phyloP scores from a whole-genome alignment of 2,888 invertebrate genomes.

The Serripes groenlandicus region DNA sequence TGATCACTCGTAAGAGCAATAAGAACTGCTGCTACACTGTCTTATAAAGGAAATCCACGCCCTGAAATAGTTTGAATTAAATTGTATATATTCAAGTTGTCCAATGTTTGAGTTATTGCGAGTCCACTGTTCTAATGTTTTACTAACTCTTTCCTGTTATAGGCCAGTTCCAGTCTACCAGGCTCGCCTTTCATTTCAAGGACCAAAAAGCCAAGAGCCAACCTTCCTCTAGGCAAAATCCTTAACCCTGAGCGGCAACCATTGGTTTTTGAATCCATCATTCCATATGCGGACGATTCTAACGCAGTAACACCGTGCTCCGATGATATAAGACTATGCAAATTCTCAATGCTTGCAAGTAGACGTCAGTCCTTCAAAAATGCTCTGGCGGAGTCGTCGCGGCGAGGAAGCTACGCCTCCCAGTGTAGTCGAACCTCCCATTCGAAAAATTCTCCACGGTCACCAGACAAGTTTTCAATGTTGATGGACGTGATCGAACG shows the following conservation, averaged over 20 bases:
- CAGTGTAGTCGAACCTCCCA: constrained; percentile 76
- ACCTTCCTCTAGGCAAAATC: constrained; percentile 88
- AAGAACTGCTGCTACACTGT: too few relatives aligned
- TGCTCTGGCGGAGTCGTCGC: constrained; percentile 57
- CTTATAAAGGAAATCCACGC: too few relatives aligned
- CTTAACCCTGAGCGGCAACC: constrained; percentile 93
- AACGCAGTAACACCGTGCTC: constrained; percentile 99
- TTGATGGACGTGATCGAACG: constrained; percentile 75
- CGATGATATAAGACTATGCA: constrained; percentile 90
- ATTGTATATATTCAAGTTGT: too few relatives aligned
- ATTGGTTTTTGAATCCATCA: constrained; percentile 91
- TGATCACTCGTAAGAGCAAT: too few relatives aligned
- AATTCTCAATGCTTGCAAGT: constrained; percentile 87
- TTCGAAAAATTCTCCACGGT: constrained; percentile 93
- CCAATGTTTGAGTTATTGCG: too few relatives aligned
- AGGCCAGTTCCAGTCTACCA: constrained; percentile 98
- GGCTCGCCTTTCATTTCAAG: constrained; percentile 98
- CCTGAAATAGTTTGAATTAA: too few relatives aligned
- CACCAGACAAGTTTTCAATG: constrained; percentile 90
- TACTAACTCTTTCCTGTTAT: constrained; percentile 79
- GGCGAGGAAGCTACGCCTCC: constrained; percentile 80
- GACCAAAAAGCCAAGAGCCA: constrained; percentile 90
- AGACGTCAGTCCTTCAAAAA: constrained; percentile 67
- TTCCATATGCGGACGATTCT: constrained; percentile 99
- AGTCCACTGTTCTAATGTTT: too few relatives aligned